Evolutionary conservation across 2,113 vertebrate species (phyloP).

Genomic region (Pomatorhinus ruficollis): DNA sequence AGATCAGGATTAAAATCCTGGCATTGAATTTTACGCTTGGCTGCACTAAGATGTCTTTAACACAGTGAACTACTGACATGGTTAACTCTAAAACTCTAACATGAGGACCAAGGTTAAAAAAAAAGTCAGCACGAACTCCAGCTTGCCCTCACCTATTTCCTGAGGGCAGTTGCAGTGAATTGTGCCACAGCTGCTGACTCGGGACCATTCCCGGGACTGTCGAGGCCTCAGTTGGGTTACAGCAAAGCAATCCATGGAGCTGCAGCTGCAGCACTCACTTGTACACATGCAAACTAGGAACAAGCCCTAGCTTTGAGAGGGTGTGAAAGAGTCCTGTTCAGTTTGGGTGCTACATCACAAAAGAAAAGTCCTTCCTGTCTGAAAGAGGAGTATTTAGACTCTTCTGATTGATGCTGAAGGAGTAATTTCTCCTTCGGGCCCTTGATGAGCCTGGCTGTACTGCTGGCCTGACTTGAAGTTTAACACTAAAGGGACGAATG

Average conservation of each 20-base stretch:
- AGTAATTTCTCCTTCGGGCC: background rate
- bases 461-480: conserved; percentile 19
- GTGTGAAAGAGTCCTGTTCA: conserved; percentile 55
- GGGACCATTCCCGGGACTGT: background rate
- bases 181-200: background rate
- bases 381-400: conserved; percentile 43
- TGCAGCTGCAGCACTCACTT: conserved; percentile 53
- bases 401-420: conserved; percentile 20
- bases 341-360: conserved; percentile 18
- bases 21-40: background rate
- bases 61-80: background rate
- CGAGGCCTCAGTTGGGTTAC: background rate
- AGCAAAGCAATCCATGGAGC: background rate
- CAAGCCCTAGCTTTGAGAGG: conserved; percentile 61
- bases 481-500: conserved; percentile 18
- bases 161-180: background rate
- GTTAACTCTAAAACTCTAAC: background rate
- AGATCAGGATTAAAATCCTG: background rate
- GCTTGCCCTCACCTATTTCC: background rate
- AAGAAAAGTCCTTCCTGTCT: conserved; percentile 27
- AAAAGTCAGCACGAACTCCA: background rate
- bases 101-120: background rate
- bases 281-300: background rate
- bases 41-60: conserved; percentile 10
- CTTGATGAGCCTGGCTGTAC: conserved; percentile 4